Conservation (phyloP, 2,113 vertebrate species). For the Agapornis roseicollis region DNA sequence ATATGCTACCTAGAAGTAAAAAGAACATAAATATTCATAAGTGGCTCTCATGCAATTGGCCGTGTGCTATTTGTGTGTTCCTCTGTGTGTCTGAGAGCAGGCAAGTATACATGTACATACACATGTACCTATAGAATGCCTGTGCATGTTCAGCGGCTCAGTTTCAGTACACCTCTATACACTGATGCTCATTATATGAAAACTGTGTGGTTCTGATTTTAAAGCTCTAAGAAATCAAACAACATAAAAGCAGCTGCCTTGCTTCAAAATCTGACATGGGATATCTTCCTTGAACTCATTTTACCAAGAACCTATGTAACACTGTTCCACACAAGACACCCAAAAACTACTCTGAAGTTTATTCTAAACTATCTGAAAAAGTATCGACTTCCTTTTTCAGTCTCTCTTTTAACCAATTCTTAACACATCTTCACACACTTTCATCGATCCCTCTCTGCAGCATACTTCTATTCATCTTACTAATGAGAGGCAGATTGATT, state of each 20-base stretch:
- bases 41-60: background rate
- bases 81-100: background rate
- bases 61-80: background rate
- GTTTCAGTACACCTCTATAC: background rate
- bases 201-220: background rate
- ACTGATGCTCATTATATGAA: accelerated
- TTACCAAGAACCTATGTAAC: background rate
- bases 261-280: background rate
- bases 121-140: background rate
- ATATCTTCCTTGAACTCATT: background rate
- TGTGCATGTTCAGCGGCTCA: background rate
- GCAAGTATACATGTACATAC: background rate
- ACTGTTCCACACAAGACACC: background rate
- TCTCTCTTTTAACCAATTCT: background rate
- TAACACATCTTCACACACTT: background rate
- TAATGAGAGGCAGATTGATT: constrained; percentile 15
- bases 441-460: background rate
- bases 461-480: background rate
- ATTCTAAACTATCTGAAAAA: background rate
- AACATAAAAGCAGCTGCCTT: background rate
- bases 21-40: background rate
- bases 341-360: background rate
- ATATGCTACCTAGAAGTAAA: background rate
- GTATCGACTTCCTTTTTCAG: background rate
- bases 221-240: background rate